Evolutionary conservation across 2,888 invertebrate species (phyloP), one percentile per base, ranked within the genome.

Genomic region (Dryobota labecula): DNA sequence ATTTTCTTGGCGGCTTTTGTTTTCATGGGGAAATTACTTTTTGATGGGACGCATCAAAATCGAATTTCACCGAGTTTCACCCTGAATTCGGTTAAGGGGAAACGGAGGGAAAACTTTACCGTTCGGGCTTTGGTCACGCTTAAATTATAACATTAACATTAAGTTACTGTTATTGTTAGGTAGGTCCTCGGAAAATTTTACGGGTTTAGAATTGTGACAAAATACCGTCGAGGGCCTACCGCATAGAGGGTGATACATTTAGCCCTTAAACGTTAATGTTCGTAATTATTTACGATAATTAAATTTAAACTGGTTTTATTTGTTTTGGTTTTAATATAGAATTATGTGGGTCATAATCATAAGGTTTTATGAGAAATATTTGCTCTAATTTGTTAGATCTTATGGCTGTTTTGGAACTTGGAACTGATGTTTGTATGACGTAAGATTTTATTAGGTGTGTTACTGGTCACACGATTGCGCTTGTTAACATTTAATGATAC

Each of bases 11-110:
- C 89, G 88, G 88, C 90, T 89, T 93, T 94, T 94, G 93, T 94
- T 94, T 94, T 92, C 88, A 87, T 83, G 85, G 90, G 90, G 86
- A 94, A 94, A 95, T 92, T 89, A 92, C 92, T 92, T 94, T 95
- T 94, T 95, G 94, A 95, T 95, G 90, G 90, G 85, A 89, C 90
- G 86, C 90, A 95, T 95, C 93, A 94, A 94, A 95, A 92, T 90
- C 91, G 87, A 92, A 92, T 95, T 95, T 92, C 82, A 87, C 69
- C 75, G 76, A 82, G 72, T 78, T 76, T 62, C 73, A 68, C 66
- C 76, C 82, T 67, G 53, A 63, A 57, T 86, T 83, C 65, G 61
- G 64, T 53, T 36, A 54, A 65, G 45, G 58, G 63, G 70, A 56
- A 72, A 72, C 30, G n/a, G 58, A 73, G 43, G 70, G 76, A 70